phyloP scores from a whole-genome alignment of 2,113 vertebrate species.

The Periophthalmodon schlosseri region DNA sequence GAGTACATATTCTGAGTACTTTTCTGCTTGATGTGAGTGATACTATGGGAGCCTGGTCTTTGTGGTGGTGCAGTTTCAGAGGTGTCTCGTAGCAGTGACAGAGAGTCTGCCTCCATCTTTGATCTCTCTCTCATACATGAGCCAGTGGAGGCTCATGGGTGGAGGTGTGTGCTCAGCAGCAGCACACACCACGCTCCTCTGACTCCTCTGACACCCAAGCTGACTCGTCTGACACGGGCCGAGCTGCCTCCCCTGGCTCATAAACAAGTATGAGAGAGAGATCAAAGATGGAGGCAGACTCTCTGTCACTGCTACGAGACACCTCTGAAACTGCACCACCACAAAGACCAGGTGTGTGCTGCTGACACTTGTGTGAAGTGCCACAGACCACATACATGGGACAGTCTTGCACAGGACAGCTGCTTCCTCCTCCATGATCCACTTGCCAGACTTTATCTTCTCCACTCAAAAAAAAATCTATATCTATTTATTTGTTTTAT shows the following conservation, averaged over 20 bases:
- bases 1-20: background rate
- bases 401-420: slow-evolving; percentile 48
- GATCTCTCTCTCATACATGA: slow-evolving; percentile 47
- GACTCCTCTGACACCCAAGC: too few relatives aligned
- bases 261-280: slow-evolving; percentile 40
- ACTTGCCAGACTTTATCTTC: slow-evolving; percentile 18
- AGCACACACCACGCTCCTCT: slow-evolving; percentile 24
- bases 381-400: slow-evolving; percentile 56
- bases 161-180: background rate
- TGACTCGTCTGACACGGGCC: too few relatives aligned
- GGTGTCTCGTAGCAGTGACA: slow-evolving; percentile 3
- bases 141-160: background rate
- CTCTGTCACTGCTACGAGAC: slow-evolving; percentile 9
- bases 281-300: slow-evolving; percentile 44
- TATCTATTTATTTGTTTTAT: too few relatives aligned
- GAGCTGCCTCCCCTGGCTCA: slow-evolving; percentile 24
- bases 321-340: background rate
- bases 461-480: too few relatives aligned
- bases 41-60: background rate
- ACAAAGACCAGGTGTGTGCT: slow-evolving; percentile 23
- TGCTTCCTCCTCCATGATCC: slow-evolving; percentile 42
- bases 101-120: slow-evolving; percentile 38
- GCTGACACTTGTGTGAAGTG: slow-evolving; percentile 62
- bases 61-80: background rate
- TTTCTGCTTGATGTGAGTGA: background rate